These are phyloP conservation scores for Coelopa frigida DNA, from an alignment of 1,140 invertebrate species.

Conservation along the genomic window DNA sequence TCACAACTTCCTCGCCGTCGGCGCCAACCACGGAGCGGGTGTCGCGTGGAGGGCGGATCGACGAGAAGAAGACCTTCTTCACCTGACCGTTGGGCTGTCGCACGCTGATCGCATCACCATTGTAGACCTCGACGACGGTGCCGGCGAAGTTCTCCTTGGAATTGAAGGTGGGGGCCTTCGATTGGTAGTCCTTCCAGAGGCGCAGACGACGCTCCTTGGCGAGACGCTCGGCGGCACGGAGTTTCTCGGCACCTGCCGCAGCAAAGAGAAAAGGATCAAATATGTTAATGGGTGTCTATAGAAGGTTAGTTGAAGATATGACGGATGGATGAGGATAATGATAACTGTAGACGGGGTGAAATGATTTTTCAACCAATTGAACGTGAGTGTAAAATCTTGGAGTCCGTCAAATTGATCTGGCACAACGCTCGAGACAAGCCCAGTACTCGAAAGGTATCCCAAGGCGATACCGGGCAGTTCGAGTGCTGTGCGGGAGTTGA, in stretches of 20 bases:
- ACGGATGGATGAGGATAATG: neutral
- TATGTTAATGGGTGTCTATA: no score
- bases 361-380: constrained; percentile 26
- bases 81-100: constrained; percentile 68
- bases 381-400: constrained; percentile 31
- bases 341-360: constrained; percentile 42
- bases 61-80: constrained; percentile 94
- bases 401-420: constrained; percentile 30
- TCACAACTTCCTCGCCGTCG: constrained; percentile 51
- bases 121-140: constrained; percentile 86
- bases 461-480: no score
- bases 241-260: constrained; percentile 64
- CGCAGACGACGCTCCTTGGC: constrained; percentile 84
- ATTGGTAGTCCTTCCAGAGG: constrained; percentile 82
- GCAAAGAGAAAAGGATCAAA: constrained; percentile 9
- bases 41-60: constrained; percentile 85
- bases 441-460: constrained; percentile 4
- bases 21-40: constrained; percentile 37
- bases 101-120: constrained; percentile 86
- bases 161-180: constrained; percentile 57
- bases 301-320: constrained; percentile 3
- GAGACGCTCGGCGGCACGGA: constrained; percentile 72
- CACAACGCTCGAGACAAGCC: constrained; percentile 2
- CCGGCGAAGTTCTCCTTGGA: constrained; percentile 78
- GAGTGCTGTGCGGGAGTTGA: no score